Conservation (phyloP, 2,888 invertebrate genomes). For the Masnerella sp. region DNA sequence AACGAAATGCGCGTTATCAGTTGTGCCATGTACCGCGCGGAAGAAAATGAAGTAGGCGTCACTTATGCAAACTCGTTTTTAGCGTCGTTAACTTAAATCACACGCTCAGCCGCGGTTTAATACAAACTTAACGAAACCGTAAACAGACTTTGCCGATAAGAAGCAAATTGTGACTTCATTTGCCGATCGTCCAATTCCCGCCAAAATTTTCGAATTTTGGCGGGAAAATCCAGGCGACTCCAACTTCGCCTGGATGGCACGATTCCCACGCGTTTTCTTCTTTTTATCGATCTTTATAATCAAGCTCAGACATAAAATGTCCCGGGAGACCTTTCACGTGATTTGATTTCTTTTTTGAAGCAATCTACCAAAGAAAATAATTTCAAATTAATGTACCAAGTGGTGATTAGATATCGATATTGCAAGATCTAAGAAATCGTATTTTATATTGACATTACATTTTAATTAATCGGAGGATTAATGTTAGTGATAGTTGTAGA, state of each 20-base stretch:
- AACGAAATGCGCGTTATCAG: slow-evolving; percentile 33
- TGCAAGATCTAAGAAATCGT: too few relatives aligned
- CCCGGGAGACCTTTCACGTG: slow-evolving; percentile 11
- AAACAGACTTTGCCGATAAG: background rate
- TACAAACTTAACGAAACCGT: slow-evolving; percentile 38
- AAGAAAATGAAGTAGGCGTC: slow-evolving; percentile 39
- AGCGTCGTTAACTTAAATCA: slow-evolving; percentile 28
- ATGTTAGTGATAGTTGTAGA: too few relatives aligned
- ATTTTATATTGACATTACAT: too few relatives aligned
- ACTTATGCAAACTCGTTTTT: slow-evolving; percentile 39
- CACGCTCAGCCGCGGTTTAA: slow-evolving; percentile 19
- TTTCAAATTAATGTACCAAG: too few relatives aligned
- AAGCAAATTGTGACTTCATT: slow-evolving; percentile 17
- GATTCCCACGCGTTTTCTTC: too few relatives aligned
- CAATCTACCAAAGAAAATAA: too few relatives aligned
- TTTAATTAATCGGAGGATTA: too few relatives aligned
- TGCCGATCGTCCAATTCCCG: slow-evolving; percentile 27
- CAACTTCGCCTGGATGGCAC: slow-evolving; percentile 34
- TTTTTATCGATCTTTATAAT: slow-evolving; percentile 50
- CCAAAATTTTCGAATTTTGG: too few relatives aligned
- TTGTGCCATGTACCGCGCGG: slow-evolving; percentile 35
- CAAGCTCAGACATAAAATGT: slow-evolving; percentile 32
- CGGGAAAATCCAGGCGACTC: too few relatives aligned
- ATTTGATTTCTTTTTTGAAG: slow-evolving; percentile 32
- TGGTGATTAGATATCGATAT: too few relatives aligned